Evolutionary conservation across 2,888 invertebrate genomes (phyloP), one percentile per base, ranked within the genome.

Genomic region (Cephus pulcher): DNA sequence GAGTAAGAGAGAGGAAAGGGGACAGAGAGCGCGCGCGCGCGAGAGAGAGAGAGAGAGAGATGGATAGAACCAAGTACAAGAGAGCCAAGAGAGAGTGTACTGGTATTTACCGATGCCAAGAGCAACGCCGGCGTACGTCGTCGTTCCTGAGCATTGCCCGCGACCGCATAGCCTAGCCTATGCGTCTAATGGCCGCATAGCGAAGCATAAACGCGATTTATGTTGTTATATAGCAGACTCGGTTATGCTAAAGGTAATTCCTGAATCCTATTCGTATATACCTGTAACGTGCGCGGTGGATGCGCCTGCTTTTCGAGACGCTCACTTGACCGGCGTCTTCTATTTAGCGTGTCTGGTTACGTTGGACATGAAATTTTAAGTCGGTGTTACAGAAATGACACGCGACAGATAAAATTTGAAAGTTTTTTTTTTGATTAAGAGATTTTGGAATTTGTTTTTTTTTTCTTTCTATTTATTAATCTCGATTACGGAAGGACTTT

Each of bases 121-220:
- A 56, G 56, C 56, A 56, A 23, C 56, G 56, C 56, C 56, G 56
- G 56, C 56, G 56, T 56, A 56, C 56, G 56, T 56, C 56, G 56
- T 56, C 56, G 56, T 56, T 56, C 56, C 23, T 56, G 79, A 79
- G 80, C 80, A 79, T 82, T 78, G 82, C 40, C 80, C 79, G 77
- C 76, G 80, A 80, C 79, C 78, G 82, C 78, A 80, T 78, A 80
- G 79, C 78, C 80, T 79, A 80, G 79, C 82, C 74, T 69, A 69
- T 34, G 80, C 75, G 80, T 78, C 80, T 83, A 83, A 83, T 82
- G 79, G 79, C 80, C 79, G 78, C 80, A 79, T 81, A 81, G 80
- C 77, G 73, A 77, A 79, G 81, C 80, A 83, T 83, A 81, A 80
- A 80, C 78, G 81, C 83, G 80, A 83, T 83, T 83, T 82, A 83